These are phyloP conservation scores for Diloba caeruleocephala DNA, from an alignment of 2,888 invertebrate genomes.

Conservation along the genomic window DNA sequence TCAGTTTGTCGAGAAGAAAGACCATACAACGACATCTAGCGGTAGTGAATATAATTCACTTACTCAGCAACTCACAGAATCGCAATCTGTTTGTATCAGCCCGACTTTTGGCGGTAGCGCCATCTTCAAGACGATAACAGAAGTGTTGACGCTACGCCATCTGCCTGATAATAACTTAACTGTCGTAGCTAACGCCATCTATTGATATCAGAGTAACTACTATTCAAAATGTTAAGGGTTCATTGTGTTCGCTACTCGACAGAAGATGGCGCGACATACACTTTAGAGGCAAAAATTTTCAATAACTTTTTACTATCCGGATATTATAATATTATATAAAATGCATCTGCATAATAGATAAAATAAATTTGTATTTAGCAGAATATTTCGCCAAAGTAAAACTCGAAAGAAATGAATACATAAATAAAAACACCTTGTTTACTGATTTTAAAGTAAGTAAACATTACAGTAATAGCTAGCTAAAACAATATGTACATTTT, in stretches of 20 bases:
- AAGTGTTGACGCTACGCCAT: constrained; percentile 31
- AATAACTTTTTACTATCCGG: no score
- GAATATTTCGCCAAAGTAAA: not conserved
- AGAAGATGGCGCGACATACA: constrained; percentile 28
- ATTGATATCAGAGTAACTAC: not conserved
- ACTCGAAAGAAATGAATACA: not conserved
- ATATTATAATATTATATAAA: no score
- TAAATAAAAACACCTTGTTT: not conserved
- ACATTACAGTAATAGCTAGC: no score
- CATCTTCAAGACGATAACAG: constrained; percentile 24
- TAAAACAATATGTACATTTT: no score
- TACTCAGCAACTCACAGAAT: no score
- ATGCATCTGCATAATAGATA: no score
- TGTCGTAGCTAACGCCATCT: constrained; percentile 25
- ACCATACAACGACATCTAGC: no score
- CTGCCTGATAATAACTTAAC: constrained; percentile 6
- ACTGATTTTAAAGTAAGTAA: not conserved
- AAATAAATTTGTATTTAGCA: no score
- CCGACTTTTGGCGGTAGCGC: constrained; percentile 9
- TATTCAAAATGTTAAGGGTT: not conserved
- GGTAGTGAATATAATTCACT: no score
- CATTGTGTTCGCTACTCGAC: constrained; percentile 35
- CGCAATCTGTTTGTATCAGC: no score
- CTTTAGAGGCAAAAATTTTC: no score
- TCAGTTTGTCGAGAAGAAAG: no score